Evolutionary conservation across 2,113 vertebrate genomes (phyloP), one percentile per base, ranked within the genome.

Genomic region (Ascaphus truei): DNA sequence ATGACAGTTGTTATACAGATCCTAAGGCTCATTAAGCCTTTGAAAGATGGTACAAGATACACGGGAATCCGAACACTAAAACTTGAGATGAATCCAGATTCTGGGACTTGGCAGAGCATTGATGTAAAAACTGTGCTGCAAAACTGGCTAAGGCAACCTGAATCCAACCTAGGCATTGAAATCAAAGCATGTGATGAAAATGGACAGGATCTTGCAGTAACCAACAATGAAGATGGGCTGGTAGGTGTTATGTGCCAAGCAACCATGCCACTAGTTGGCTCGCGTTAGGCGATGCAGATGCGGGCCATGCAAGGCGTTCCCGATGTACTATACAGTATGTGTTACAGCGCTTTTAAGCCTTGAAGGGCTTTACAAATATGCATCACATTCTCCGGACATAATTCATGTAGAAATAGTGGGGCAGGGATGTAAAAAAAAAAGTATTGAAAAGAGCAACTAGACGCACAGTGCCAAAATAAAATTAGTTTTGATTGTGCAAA

Each of bases 91-190:
- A 94, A 84, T 68, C 90, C 96, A 72, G 95, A 95, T 71, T 81
- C 87, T 79, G 90, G 91, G 74, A 95, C 95, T 71, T 99, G 97
- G 97, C 96, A 98, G 76, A 98, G 96, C 60, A 97, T 99, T 67
- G 97, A 99, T 76, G 94, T 98, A 84, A 99, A 99, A 81, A 95
- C 95, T 77, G 93, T 98, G 79, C 61, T 99, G 83, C 89, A 89
- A 51, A 96, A 96, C 77, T 98, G 96, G 96, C 91, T 99, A 84
- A 93, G 93, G 89, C 95, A 98, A 84, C 96, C 96, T 31, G 95
- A 99, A 90, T 96, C 94, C 84, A 98, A 98, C 91, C 92, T 96
- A 92, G 96, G 97, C 78, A 96, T 98, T 81, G 93, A 98, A 89
- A 98, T 99, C 75, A 98, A 96, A 82, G 97, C 97, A 73, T 90